Evolutionary conservation across 1,140 invertebrate genomes (phyloP), one percentile per base, ranked within the genome.

Genomic region (Hydropsyche tenuis): DNA sequence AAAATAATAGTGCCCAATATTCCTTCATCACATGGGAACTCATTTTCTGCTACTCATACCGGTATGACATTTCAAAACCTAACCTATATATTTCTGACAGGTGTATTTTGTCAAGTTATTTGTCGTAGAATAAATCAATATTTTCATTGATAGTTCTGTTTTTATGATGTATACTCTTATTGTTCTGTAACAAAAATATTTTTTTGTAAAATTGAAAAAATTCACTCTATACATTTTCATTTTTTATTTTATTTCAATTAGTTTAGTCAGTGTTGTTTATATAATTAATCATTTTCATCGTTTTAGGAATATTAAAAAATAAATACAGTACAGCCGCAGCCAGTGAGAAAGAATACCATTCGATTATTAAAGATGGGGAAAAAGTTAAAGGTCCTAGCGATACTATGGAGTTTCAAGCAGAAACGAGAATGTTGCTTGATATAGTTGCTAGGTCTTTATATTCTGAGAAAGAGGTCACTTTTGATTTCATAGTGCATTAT

Each of bases 371-470:
- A 76, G 69, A 76, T 69, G 53, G 37, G 1, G 89, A 91, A 80
- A 88, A 87, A 79, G 56, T 85, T 14, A 88, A 85, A 82, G 88
- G 88, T 82, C 82, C 79, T 69, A 76, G 80, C 23, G 85, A 85
- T 53, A 91, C 89, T 79, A 89, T 91, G 84, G 92, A 98, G 83
- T 99, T 99, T 82, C 95, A 98, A 82, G 97, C 97, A 0, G 97
- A 99, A 86, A 99, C 96, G 0, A 87, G 92, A 76, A 97, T 97
- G 92, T 82, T 99, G 11, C 82, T 99, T 23, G 96, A 99, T 82
- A 99, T 99, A 85, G 97, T 99, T 9, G 97, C 97, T 1, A 94
- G 95, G 80, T 98, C 96, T 1, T 85, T 99, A 11, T 99, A 99
- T 86, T 98, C 96, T 0, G 96, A 99, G 79, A 97, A 98, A 85